Evolutionary conservation across 2,888 invertebrate genomes (phyloP).

Genomic region (Xanthostigma xanthostigma): DNA sequence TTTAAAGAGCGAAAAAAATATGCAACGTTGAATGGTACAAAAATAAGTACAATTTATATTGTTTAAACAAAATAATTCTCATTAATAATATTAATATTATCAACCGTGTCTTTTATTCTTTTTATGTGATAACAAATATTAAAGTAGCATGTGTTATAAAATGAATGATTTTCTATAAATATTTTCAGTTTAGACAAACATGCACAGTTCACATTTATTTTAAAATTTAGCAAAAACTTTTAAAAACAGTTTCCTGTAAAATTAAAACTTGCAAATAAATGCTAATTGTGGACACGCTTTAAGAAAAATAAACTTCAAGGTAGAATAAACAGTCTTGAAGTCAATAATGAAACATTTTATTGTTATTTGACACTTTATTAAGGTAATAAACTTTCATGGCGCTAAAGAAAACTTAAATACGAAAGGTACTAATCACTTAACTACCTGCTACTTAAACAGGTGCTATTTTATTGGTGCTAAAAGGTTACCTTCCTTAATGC

Average conservation of each 20-base stretch:
- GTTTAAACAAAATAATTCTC: too few species aligned
- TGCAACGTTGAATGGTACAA: too few species aligned
- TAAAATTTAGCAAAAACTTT: not conserved
- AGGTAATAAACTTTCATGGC: constrained; percentile 1
- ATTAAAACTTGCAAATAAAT: not conserved
- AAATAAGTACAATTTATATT: too few species aligned
- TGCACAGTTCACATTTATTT: too few species aligned
- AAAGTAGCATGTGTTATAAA: too few species aligned
- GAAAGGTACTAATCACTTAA: constrained; percentile 1
- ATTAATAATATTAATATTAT: too few species aligned
- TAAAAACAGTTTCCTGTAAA: not conserved
- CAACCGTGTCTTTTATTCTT: too few species aligned
- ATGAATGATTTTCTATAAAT: too few species aligned
- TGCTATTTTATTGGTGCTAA: not conserved
- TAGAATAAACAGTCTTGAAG: not conserved
- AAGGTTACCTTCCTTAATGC: too few species aligned
- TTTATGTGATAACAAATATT: too few species aligned
- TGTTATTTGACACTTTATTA: constrained; percentile 6
- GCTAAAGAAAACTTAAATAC: constrained; percentile 1
- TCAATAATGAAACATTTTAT: not conserved
- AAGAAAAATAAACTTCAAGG: not conserved
- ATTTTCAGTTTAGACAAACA: too few species aligned
- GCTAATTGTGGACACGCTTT: not conserved
- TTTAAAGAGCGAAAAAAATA: not conserved
- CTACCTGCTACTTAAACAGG: constrained; percentile 1